A percentile compares a stretch with the other conserved stretches of the same genome.
These are phyloP conservation scores for Heterotilapia buettikoferi DNA, from an alignment of 2,113 vertebrate species.

Conservation along the genomic window DNA sequence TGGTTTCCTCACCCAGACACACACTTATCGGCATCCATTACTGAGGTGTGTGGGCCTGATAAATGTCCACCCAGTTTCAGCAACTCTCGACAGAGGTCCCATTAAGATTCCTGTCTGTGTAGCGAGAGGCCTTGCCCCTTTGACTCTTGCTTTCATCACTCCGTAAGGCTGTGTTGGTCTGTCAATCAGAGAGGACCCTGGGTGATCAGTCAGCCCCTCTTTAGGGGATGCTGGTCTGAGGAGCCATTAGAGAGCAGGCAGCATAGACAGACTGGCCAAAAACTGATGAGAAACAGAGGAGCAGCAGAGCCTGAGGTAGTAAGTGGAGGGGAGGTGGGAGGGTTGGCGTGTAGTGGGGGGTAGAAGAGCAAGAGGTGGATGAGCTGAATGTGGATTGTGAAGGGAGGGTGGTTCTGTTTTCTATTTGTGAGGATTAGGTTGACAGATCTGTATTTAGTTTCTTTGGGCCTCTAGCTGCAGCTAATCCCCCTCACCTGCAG, in stretches of 20 bases:
- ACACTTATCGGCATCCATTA: slow-evolving; percentile 58
- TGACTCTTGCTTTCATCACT: slow-evolving; percentile 68
- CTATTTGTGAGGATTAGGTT: slow-evolving; percentile 78
- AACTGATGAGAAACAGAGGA: slow-evolving; percentile 71
- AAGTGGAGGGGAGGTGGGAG: not conserved
- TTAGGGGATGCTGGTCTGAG: slow-evolving; percentile 53
- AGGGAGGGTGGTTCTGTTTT: slow-evolving; percentile 74
- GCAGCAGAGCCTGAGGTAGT: slow-evolving; percentile 45
- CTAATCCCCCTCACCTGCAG: slow-evolving; percentile 80
- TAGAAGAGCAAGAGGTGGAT: slow-evolving; percentile 46
- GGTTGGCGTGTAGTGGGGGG: not conserved
- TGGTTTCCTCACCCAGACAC: slow-evolving; percentile 10
- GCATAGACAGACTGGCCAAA: slow-evolving; percentile 43
- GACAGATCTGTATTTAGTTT: slow-evolving; percentile 81
- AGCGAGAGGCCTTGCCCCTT: slow-evolving; percentile 31
- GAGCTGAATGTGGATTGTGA: slow-evolving; percentile 62
- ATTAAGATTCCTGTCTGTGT: slow-evolving; percentile 55
- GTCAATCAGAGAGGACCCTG: slow-evolving; percentile 62
- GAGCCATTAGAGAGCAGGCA: slow-evolving; percentile 58
- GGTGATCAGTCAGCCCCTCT: slow-evolving; percentile 66
- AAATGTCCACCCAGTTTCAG: slow-evolving; percentile 24
- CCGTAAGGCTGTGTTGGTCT: slow-evolving; percentile 42
- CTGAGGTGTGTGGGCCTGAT: slow-evolving; percentile 63
- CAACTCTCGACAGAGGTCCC: slow-evolving; percentile 23
- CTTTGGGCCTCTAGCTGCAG: slow-evolving; percentile 73